phyloP scores from a whole-genome alignment of 2,888 invertebrate genomes.

The Drosophila recens region DNA sequence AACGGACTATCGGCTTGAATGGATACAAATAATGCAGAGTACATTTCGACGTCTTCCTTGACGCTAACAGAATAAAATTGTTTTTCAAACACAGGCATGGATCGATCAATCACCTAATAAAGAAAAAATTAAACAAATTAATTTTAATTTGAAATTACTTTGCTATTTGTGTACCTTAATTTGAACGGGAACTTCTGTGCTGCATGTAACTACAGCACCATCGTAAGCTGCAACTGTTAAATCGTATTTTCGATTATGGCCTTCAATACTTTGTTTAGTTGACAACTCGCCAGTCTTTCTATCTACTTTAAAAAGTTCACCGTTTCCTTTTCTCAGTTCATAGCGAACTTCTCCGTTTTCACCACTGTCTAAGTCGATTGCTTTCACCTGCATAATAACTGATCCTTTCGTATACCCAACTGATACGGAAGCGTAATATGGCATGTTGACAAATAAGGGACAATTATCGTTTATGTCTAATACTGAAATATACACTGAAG shows the following conservation, averaged over 20 bases:
- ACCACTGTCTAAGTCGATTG: conserved; percentile 94
- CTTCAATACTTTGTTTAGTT: conserved; percentile 92
- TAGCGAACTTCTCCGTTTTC: conserved; percentile 97
- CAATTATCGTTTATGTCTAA: conserved; percentile 98
- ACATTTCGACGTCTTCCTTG: conserved; percentile 93
- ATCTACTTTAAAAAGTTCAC: conserved; percentile 95
- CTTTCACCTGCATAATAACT: conserved; percentile 93
- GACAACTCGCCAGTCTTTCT: conserved; percentile 94
- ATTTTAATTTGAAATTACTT: not conserved
- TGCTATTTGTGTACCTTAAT: conserved; percentile 87
- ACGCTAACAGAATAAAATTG: conserved; percentile 93
- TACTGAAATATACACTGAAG: conserved; percentile 93
- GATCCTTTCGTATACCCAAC: conserved; percentile 94
- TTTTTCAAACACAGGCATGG: conserved; percentile 96
- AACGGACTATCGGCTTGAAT: conserved; percentile 95
- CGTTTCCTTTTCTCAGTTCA: conserved; percentile 95
- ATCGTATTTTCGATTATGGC: conserved; percentile 92
- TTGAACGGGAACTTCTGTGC: conserved; percentile 90
- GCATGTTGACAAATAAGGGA: conserved; percentile 96
- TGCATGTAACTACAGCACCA: conserved; percentile 91
- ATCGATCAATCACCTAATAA: conserved; percentile 89
- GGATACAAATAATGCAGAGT: conserved; percentile 91
- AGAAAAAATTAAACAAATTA: not conserved
- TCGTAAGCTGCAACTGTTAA: conserved; percentile 95
- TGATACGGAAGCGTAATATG: conserved; percentile 96